Evolutionary conservation across 2,888 invertebrate species (phyloP).

Genomic region (Anthoptus insignis): DNA sequence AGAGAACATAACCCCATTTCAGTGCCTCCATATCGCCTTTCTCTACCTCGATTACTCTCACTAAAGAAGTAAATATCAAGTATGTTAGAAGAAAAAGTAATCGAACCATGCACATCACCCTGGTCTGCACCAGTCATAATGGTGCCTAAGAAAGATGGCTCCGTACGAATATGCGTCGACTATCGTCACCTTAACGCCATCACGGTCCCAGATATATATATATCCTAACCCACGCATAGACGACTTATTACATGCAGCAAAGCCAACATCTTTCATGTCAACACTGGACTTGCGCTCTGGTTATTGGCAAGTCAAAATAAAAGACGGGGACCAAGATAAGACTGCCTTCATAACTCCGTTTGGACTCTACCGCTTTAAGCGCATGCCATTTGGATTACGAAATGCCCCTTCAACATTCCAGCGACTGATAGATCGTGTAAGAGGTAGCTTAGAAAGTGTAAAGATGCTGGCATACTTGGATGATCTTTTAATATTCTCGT

Average conservation of each 20-base stretch:
- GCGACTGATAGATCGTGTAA: conserved; percentile 53
- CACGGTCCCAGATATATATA: conserved; percentile 50
- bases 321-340: conserved; percentile 54
- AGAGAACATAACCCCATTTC: conserved; percentile 50
- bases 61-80: conserved; percentile 42
- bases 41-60: conserved; percentile 40
- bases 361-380: conserved; percentile 54
- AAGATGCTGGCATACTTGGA: conserved; percentile 53
- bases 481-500: conserved; percentile 54
- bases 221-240: conserved; percentile 68
- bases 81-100: conserved; percentile 54
- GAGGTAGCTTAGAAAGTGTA: conserved; percentile 36
- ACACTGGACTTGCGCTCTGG: conserved; percentile 53
- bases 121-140: conserved; percentile 62
- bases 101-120: conserved; percentile 58
- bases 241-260: conserved; percentile 54
- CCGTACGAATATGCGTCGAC: conserved; percentile 57
- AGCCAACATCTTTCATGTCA: conserved; percentile 51
- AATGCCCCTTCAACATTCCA: conserved; percentile 59
- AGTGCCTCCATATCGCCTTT: conserved; percentile 56
- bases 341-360: conserved; percentile 59
- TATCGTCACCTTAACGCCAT: conserved; percentile 53
- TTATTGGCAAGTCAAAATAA: conserved; percentile 52
- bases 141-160: conserved; percentile 56
- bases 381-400: conserved; percentile 60